These are phyloP conservation scores for Pocillopora meandrina DNA, from an alignment of 92 coral and sea anemone species.

Conservation along the genomic window DNA sequence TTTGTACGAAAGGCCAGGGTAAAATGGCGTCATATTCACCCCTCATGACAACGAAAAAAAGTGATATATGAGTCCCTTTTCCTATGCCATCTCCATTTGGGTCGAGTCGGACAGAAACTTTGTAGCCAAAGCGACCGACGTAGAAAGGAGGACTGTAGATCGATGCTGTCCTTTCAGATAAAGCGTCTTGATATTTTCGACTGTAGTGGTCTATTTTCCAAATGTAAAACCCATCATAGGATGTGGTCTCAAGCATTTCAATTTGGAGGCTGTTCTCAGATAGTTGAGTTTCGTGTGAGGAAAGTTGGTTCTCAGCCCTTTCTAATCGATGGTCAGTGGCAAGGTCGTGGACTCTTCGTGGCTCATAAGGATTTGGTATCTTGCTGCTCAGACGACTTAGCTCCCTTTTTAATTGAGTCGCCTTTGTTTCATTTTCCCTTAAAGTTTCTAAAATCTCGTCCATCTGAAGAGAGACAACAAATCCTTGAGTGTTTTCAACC, in stretches of 20 bases:
- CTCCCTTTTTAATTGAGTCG: slow-evolving; percentile 33
- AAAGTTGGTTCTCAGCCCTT: slow-evolving; percentile 54
- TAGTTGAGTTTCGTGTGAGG: slow-evolving; percentile 59
- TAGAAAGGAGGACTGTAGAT: slow-evolving; percentile 86
- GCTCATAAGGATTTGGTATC: not conserved
- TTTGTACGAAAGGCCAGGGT: slow-evolving; percentile 91
- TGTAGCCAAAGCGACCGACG: slow-evolving; percentile 85
- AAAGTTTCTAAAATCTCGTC: slow-evolving; percentile 41
- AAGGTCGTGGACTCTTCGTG: not conserved
- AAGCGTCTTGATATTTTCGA: slow-evolving; percentile 72
- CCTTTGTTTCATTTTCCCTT: slow-evolving; percentile 21
- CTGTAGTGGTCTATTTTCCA: slow-evolving; percentile 85
- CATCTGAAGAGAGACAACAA: slow-evolving; percentile 23
- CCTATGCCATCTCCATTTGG: slow-evolving; percentile 83
- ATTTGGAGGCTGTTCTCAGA: slow-evolving; percentile 55
- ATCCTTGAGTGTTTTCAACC: not conserved
- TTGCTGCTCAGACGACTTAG: slow-evolving; percentile 18
- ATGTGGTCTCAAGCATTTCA: slow-evolving; percentile 50
- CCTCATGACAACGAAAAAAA: slow-evolving; percentile 85
- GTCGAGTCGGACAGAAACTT: slow-evolving; percentile 75
- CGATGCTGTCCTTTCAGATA: slow-evolving; percentile 66
- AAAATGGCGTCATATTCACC: slow-evolving; percentile 84
- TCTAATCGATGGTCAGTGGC: slow-evolving; percentile 51
- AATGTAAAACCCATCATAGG: slow-evolving; percentile 69
- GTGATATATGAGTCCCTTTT: slow-evolving; percentile 71